These are phyloP conservation scores for Meloidogyne floridensis DNA, from an alignment of 1,140 invertebrate species.

Conservation along the genomic window DNA sequence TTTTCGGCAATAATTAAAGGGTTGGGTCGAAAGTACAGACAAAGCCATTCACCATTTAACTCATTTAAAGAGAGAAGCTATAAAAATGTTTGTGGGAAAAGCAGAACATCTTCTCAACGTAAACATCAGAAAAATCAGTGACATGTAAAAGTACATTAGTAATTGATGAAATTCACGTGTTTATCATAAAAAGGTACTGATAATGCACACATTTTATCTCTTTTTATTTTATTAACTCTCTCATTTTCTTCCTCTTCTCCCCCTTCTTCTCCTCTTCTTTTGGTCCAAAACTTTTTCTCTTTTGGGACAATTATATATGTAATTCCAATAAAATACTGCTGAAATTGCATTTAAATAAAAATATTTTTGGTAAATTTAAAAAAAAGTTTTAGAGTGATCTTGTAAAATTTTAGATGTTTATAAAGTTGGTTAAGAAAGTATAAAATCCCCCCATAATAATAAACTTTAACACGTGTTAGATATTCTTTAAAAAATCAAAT, in stretches of 20 bases:
- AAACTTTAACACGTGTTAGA: too few relatives aligned
- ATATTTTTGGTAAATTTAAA: too few relatives aligned
- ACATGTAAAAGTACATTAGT: background rate
- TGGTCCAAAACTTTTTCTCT: background rate
- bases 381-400: too few relatives aligned
- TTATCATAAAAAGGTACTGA: background rate
- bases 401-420: too few relatives aligned
- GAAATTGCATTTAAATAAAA: too few relatives aligned
- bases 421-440: too few relatives aligned
- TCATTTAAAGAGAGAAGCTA: too few relatives aligned
- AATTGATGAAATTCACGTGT: background rate
- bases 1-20: background rate
- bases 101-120: background rate
- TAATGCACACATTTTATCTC: background rate
- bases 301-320: background rate
- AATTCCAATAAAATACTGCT: too few relatives aligned
- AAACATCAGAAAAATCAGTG: background rate
- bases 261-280: background rate
- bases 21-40: conserved; percentile 3
- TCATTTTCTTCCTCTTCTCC: background rate
- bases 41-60: background rate
- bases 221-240: background rate
- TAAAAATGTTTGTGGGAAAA: background rate
- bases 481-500: too few relatives aligned
- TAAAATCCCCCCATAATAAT: too few relatives aligned